phyloP scores from a whole-genome alignment of 2,113 vertebrate species.

The Climacteris rufus region DNA sequence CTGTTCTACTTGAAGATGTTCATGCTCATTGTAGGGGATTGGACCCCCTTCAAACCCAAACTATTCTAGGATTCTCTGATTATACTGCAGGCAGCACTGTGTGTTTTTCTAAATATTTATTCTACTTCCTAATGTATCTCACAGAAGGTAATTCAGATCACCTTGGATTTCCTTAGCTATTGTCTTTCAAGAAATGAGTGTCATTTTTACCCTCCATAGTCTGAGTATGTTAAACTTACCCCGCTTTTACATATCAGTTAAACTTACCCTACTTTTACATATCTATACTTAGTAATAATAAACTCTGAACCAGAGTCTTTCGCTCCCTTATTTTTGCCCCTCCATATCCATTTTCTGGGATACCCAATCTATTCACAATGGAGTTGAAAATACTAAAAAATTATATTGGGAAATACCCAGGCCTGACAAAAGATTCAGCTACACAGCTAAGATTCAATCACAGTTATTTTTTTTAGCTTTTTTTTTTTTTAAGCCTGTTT shows the following conservation, averaged over 20 bases:
- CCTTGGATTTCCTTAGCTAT: background rate
- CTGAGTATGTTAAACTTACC: background rate
- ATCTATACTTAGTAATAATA: background rate
- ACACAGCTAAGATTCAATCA: background rate
- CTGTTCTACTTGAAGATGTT: background rate
- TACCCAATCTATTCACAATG: background rate
- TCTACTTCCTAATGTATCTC: background rate
- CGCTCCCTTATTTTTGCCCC: background rate
- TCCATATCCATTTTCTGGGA: background rate
- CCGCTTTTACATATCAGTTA: background rate
- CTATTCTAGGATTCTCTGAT: background rate
- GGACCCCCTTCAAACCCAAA: background rate
- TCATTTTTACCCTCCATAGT: rapidly evolving
- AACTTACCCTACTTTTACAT: background rate
- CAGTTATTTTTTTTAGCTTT: too few relatives aligned
- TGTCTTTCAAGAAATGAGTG: background rate
- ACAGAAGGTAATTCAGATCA: background rate
- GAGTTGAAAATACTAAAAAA: background rate
- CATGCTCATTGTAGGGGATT: background rate
- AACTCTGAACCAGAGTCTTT: background rate
- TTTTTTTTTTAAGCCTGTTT: background rate
- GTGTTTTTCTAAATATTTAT: background rate
- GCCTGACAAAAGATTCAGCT: background rate
- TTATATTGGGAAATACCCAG: background rate
- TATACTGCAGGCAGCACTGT: background rate